phyloP scores from a whole-genome alignment of 2,797 vertebrate species.

The Coranthus polyacanthus region DNA sequence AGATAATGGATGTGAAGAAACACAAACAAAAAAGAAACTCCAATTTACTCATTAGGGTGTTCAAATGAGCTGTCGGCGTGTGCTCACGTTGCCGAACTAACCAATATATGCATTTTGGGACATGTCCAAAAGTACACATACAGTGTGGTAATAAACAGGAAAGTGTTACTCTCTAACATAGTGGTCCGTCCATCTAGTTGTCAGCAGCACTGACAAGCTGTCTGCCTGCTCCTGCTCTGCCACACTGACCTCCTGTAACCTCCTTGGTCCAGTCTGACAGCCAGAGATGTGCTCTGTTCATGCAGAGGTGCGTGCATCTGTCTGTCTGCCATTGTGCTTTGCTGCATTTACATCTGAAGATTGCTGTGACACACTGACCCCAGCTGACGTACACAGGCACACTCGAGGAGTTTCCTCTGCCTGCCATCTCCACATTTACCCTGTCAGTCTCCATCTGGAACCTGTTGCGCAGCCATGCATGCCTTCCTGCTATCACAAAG shows the following conservation, averaged over 20 bases:
- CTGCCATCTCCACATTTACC: conserved; percentile 44
- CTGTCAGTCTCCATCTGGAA: conserved; percentile 56
- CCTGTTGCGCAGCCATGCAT: conserved; percentile 61
- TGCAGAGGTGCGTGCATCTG: conserved; percentile 60
- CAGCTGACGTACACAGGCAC: conserved; percentile 59
- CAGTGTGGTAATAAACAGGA: conserved; percentile 56
- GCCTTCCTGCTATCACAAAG: conserved; percentile 50
- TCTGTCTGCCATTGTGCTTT: conserved; percentile 60
- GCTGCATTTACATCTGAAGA: conserved; percentile 59
- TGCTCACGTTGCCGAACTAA: conserved; percentile 14
- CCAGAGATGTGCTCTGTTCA: conserved; percentile 55
- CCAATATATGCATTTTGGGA: conserved; percentile 13
- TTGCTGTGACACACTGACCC: conserved; percentile 58
- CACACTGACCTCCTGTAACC: conserved; percentile 69
- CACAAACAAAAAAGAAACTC: conserved; percentile 13
- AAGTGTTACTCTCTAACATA: conserved; percentile 55
- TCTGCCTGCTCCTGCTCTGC: conserved; percentile 56
- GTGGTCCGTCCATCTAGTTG: conserved; percentile 68
- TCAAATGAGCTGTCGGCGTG: conserved; percentile 26
- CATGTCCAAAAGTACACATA: conserved; percentile 39
- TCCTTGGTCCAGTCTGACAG: conserved; percentile 69
- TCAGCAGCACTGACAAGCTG: conserved; percentile 75
- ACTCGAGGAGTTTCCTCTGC: conserved; percentile 57
- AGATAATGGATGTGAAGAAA: conserved; percentile 33
- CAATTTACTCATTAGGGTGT: conserved; percentile 24